These are phyloP conservation scores for Luscinia megarhynchos DNA, from an alignment of 2,797 vertebrate species.

Conservation along the genomic window DNA sequence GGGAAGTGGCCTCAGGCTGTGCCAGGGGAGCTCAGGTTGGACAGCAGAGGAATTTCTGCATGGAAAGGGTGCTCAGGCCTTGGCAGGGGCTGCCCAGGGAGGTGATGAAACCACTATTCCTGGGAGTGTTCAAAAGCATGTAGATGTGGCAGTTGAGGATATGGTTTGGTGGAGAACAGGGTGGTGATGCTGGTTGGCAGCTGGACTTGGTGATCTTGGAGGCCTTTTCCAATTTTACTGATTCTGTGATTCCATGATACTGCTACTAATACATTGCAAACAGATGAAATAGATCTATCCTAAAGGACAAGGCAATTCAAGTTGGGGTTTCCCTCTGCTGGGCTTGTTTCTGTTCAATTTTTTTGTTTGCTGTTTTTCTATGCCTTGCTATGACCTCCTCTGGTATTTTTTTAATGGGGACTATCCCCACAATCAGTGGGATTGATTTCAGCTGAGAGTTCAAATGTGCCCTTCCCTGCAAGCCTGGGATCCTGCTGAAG, in stretches of 20 bases:
- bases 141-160: too few relatives aligned
- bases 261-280: not conserved
- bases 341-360: not conserved
- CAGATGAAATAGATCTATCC: not conserved
- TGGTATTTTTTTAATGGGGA: not conserved
- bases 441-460: not conserved
- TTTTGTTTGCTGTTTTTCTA: not conserved
- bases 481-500: not conserved
- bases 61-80: not conserved
- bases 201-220: not conserved
- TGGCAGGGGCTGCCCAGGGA: not conserved
- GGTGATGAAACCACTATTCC: accelerated
- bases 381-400: not conserved
- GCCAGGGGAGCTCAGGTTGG: too few relatives aligned
- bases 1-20: too few relatives aligned
- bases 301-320: not conserved
- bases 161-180: accelerated
- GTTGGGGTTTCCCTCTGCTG: not conserved
- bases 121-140: accelerated
- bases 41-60: not conserved
- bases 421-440: accelerated
- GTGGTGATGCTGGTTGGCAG: not conserved
- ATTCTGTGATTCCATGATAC: not conserved
- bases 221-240: accelerated
- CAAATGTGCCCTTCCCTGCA: not conserved